Conservation (phyloP, 2,888 invertebrate genomes). For the Brassicogethes aeneus region DNA sequence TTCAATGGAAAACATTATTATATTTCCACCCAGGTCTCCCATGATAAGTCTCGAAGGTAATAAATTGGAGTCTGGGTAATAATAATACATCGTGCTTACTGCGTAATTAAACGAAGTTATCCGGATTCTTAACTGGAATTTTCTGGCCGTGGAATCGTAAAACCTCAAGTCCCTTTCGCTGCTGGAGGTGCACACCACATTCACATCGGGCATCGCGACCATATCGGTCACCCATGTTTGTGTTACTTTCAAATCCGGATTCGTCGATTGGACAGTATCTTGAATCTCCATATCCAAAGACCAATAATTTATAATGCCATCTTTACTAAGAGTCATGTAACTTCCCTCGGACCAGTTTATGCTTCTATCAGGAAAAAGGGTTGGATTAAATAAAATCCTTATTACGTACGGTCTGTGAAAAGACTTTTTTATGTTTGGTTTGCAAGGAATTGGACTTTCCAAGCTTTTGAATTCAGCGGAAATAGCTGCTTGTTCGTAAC, state of each 20-base stretch:
- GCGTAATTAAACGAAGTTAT: constrained; percentile 58
- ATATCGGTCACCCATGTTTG: constrained; percentile 68
- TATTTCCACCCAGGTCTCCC: constrained; percentile 67
- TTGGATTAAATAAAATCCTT: constrained; percentile 54
- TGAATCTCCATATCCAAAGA: constrained; percentile 58
- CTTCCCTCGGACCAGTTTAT: constrained; percentile 54
- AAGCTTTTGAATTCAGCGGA: constrained; percentile 53
- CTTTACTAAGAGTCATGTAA: constrained; percentile 67
- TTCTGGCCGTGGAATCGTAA: constrained; percentile 68
- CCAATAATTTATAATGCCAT: constrained; percentile 74
- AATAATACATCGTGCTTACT: constrained; percentile 50
- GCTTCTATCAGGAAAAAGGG: constrained; percentile 44
- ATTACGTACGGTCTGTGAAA: constrained; percentile 61
- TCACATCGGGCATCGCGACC: constrained; percentile 66
- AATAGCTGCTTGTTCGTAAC: constrained; percentile 59
- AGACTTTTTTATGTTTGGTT: constrained; percentile 52
- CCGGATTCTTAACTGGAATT: constrained; percentile 61
- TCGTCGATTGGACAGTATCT: constrained; percentile 53
- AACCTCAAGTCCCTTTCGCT: constrained; percentile 71
- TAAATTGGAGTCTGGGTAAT: constrained; percentile 47
- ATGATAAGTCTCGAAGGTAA: constrained; percentile 56
- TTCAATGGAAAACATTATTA: constrained; percentile 55
- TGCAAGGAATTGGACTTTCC: constrained; percentile 52
- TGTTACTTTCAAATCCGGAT: constrained; percentile 50
- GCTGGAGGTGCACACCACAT: constrained; percentile 67